Percentiles rank a stretch among this genome's conserved stretches.
These are phyloP conservation scores for Acleris literana DNA, from an alignment of 2,888 invertebrate genomes.

Conservation along the genomic window DNA sequence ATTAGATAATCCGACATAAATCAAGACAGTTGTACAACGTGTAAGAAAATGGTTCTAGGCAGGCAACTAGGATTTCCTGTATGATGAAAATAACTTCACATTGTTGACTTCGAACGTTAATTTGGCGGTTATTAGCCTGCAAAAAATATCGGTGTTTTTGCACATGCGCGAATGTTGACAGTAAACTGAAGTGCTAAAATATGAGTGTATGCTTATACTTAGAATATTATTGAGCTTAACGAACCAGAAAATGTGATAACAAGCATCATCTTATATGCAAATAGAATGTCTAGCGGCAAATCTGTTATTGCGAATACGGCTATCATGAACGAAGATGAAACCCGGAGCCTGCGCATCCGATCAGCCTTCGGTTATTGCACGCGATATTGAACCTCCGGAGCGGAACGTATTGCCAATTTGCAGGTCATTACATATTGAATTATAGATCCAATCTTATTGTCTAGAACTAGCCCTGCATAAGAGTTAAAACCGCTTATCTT, in stretches of 20 bases:
- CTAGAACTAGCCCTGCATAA: conserved; percentile 2
- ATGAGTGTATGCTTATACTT: conserved; percentile 22
- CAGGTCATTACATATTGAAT: conserved; percentile 58
- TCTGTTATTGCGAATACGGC: conserved; percentile 54
- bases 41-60: conserved; percentile 26
- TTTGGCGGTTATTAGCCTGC: conserved; percentile 1
- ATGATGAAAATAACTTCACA: conserved; percentile 9
- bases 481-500: neutral
- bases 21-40: conserved; percentile 8
- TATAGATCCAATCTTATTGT: conserved; percentile 39
- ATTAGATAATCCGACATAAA: conserved; percentile 23
- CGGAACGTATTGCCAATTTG: conserved; percentile 67
- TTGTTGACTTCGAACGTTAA: neutral
- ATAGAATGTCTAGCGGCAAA: conserved; percentile 61
- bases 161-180: conserved; percentile 14
- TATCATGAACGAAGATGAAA: conserved; percentile 45
- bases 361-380: conserved; percentile 60
- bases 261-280: conserved; percentile 49
- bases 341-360: conserved; percentile 57
- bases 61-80: conserved; percentile 19
- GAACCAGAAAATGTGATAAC: conserved; percentile 53
- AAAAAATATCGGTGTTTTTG: conserved; percentile 14
- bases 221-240: conserved; percentile 45
- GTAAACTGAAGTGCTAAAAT: conserved; percentile 20
- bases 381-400: conserved; percentile 58